These are phyloP conservation scores for Hippopotamus amphibius DNA, from an alignment of 2,113 vertebrate species.

Conservation along the genomic window DNA sequence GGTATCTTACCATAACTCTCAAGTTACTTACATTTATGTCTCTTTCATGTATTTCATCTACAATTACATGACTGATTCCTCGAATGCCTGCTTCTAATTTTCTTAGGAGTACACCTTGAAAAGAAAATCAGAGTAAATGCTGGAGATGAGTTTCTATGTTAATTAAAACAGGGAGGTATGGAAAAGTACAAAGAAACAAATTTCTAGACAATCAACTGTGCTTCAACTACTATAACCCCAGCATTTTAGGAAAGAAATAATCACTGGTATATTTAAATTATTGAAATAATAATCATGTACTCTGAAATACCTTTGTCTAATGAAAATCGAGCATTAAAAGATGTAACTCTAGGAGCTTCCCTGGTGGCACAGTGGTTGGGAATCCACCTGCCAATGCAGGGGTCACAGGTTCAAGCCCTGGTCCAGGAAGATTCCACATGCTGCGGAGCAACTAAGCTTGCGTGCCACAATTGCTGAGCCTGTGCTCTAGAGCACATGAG, in stretches of 20 bases:
- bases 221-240: background rate
- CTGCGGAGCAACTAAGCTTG: no score
- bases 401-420: no score
- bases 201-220: background rate
- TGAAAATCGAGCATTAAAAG: background rate
- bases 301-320: background rate
- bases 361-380: no score
- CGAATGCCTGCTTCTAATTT: slow-evolving; percentile 97
- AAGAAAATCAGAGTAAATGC: background rate
- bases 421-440: no score
- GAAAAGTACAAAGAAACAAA: background rate
- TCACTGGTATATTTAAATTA: background rate
- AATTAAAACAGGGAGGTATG: background rate
- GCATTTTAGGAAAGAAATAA: background rate
- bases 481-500: no score
- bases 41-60: slow-evolving; percentile 98
- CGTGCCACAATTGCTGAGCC: no score
- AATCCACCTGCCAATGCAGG: no score
- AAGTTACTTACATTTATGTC: slow-evolving; percentile 95
- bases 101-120: slow-evolving; percentile 94
- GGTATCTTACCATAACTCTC: background rate
- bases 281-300: background rate
- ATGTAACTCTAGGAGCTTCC: no score
- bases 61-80: slow-evolving; percentile 98
- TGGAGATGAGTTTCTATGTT: background rate